phyloP scores from a whole-genome alignment of 2,113 vertebrate species.

The Budorcas taxicolor region DNA sequence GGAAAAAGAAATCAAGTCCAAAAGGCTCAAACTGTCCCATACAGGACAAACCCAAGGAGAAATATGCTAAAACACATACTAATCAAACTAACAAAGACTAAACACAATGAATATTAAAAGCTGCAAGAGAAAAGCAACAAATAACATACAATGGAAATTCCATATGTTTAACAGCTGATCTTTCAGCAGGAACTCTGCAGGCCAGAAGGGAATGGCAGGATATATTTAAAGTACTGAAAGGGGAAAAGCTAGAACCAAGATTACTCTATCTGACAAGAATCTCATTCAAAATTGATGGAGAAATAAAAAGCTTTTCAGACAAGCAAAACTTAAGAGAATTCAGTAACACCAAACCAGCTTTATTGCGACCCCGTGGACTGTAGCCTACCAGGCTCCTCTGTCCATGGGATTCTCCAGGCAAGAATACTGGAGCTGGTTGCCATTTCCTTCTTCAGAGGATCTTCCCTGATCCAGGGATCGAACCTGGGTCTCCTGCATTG shows the following conservation, averaged over 20 bases:
- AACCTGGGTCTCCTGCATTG: accelerated
- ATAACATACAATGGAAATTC: background rate
- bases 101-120: background rate
- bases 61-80: background rate
- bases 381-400: too few species aligned
- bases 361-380: too few species aligned
- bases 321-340: background rate
- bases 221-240: background rate
- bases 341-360: background rate
- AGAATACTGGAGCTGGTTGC: too few species aligned
- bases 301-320: background rate
- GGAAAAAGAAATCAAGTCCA: background rate
- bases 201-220: background rate
- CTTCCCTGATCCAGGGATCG: too few species aligned
- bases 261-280: background rate
- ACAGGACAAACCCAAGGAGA: background rate
- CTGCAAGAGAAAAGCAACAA: background rate
- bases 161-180: background rate
- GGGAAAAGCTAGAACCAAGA: background rate
- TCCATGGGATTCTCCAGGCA: too few species aligned
- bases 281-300: background rate
- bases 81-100: background rate
- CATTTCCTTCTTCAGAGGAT: too few species aligned
- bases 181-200: background rate
- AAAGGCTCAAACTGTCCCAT: background rate